Evolutionary conservation across 2,113 vertebrate species (phyloP).

Genomic region (Odocoileus hemionus): DNA sequence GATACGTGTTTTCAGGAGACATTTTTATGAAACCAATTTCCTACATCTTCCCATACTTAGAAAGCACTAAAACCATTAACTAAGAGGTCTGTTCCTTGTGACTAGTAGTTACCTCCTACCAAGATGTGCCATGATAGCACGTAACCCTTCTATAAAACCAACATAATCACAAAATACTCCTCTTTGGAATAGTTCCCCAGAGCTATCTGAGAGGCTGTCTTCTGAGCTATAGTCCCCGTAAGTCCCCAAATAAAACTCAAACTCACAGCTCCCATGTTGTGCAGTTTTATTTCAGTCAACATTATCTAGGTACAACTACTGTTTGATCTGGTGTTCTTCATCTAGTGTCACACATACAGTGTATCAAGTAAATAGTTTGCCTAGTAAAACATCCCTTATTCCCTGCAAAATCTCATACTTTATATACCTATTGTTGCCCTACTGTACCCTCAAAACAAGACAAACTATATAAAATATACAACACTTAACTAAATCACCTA

Average conservation of each 20-base stretch:
- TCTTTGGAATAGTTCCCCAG: background rate
- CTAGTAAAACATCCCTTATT: background rate
- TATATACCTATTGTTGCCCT: background rate
- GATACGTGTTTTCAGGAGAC: background rate
- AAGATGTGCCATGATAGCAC: background rate
- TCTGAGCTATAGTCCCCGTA: background rate
- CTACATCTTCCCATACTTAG: background rate
- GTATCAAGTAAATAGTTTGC: background rate
- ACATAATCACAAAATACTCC: background rate
- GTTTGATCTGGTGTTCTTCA: background rate
- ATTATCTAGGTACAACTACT: background rate
- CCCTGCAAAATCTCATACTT: background rate
- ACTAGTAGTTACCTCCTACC: background rate
- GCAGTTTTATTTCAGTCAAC: background rate
- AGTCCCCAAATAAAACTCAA: background rate
- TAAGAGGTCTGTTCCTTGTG: background rate
- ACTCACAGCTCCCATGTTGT: background rate
- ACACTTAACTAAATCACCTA: background rate
- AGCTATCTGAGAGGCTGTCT: background rate
- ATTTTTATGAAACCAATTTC: background rate
- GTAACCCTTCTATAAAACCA: background rate
- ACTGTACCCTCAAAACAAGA: background rate
- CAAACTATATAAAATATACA: background rate
- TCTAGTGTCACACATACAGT: background rate
- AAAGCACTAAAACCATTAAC: background rate